Evolutionary conservation across 2,113 vertebrate species (phyloP), one percentile per base, ranked within the genome.

Genomic region (Pterophyllum scalare): DNA sequence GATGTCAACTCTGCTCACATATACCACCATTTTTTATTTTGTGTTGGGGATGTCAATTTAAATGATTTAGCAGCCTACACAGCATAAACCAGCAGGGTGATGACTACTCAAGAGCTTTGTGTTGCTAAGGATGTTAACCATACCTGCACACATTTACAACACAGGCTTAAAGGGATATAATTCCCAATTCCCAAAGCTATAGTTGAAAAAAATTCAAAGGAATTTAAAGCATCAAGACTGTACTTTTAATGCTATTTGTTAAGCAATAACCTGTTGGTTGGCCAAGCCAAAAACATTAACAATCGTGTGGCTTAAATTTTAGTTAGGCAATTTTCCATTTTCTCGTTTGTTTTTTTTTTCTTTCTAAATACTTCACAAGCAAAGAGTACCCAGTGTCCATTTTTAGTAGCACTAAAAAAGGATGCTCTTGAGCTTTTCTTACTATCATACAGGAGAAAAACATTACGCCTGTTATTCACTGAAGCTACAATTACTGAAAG

Each of bases 11-110:
- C 14, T 3, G 38, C 28, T 87, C 61, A 54, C 80, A 80, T 15
- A 87, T 61, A 67, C 19, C 13, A 58, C 62, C 83, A 65, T 3
- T 62, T 9, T 80, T 85, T 67, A 17, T 35, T 57, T 81, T 38
- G 10, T 60, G 65, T 89, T 79, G 24, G 58, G 22, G 43, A 79
- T 65, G 79, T 26, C 7, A 38, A 33, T 83, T 83, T 91, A 83
- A 90, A 90, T 90, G 87, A 93, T 92, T 88, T 67, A 88, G 79
- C 35, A 77, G 46, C 4, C 31, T 76, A 76, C 78, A 76, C 75
- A 54, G 67, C 59, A 31, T 46, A 40, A 38, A 52, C 5, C 78
- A 64, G 80, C 72, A 33, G 35, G 76, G 70, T 79, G 40, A 83
- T 7, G 31, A 79, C 79, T 65, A 61, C 14, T 72, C 59, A 59